Percentiles rank a stretch among this genome's conserved stretches.
phyloP scores from a whole-genome alignment of 2,888 invertebrate genomes.

The Eristalis tenax region DNA sequence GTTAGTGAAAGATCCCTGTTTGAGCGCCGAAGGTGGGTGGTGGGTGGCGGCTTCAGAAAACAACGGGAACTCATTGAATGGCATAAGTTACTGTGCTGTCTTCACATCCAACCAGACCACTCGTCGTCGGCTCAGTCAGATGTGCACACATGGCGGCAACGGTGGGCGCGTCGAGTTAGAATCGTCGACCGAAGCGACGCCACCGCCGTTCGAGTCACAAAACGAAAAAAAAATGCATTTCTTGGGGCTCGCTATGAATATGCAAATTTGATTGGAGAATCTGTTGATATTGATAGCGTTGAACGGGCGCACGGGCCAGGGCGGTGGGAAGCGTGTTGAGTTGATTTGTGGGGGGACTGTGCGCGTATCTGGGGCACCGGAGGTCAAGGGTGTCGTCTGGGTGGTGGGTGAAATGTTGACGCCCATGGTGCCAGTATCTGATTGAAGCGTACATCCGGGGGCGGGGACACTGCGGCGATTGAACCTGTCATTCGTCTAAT shows the following conservation, averaged over 20 bases:
- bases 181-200: not conserved
- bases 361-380: not conserved
- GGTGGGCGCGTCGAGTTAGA: conserved; percentile 10
- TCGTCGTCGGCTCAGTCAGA: too few relatives aligned
- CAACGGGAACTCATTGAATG: conserved; percentile 41
- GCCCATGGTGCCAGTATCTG: not conserved
- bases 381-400: not conserved
- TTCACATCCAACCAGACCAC: conserved; percentile 24
- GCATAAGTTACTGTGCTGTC: conserved; percentile 52
- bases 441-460: not conserved
- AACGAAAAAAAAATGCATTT: not conserved
- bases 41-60: conserved; percentile 45
- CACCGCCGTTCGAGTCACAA: not conserved
- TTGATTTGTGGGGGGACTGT: not conserved
- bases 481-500: not conserved
- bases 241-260: conserved; percentile 9
- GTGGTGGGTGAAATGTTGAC: not conserved
- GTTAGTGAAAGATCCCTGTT: conserved; percentile 65
- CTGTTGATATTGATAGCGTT: not conserved
- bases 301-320: not conserved
- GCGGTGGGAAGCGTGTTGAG: not conserved
- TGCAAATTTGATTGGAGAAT: conserved; percentile 27
- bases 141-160: not conserved
- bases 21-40: conserved; percentile 32
- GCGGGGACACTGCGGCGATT: not conserved